Evolutionary conservation across 2,888 invertebrate species (phyloP).

Genomic region (Diarsia rubi): DNA sequence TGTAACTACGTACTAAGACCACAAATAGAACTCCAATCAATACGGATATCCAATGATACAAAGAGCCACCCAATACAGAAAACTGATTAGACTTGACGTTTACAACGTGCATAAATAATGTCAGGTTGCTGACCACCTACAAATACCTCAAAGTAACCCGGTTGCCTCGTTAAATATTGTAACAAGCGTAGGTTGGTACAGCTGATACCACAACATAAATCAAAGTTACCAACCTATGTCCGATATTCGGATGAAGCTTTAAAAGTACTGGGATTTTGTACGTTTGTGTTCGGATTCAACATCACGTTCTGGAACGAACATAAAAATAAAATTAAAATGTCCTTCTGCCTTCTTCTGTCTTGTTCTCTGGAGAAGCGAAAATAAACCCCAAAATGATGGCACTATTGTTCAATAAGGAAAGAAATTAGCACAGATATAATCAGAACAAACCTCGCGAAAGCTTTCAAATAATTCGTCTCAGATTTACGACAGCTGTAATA

Average conservation of each 20-base stretch:
- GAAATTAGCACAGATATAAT: constrained; percentile 39
- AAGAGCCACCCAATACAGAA: constrained; percentile 8
- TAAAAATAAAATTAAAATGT: too few species aligned
- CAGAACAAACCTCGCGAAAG: constrained; percentile 21
- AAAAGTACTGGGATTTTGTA: constrained; percentile 17
- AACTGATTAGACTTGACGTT: constrained; percentile 30
- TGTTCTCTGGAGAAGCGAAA: too few species aligned
- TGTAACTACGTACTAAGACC: not conserved
- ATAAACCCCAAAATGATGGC: not conserved
- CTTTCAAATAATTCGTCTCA: constrained; percentile 48
- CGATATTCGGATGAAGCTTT: constrained; percentile 11
- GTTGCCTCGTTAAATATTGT: constrained; percentile 48
- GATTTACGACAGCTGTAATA: constrained; percentile 54
- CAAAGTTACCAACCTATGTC: constrained; percentile 28
- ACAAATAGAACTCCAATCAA: constrained; percentile 6
- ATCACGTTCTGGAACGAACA: too few species aligned
- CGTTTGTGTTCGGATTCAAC: not conserved
- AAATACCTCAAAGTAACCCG: constrained; percentile 30
- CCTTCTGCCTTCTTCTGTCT: too few species aligned
- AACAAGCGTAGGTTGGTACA: constrained; percentile 40
- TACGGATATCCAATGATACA: constrained; percentile 7
- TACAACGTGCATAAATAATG: constrained; percentile 39
- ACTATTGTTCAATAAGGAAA: constrained; percentile 23
- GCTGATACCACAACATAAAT: constrained; percentile 48
- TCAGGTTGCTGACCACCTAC: constrained; percentile 39